A percentile compares a stretch with the other conserved stretches of the same genome.
These are phyloP conservation scores for Lasioglossum albipes DNA, from an alignment of 1,140 invertebrate genomes.

Conservation along the genomic window DNA sequence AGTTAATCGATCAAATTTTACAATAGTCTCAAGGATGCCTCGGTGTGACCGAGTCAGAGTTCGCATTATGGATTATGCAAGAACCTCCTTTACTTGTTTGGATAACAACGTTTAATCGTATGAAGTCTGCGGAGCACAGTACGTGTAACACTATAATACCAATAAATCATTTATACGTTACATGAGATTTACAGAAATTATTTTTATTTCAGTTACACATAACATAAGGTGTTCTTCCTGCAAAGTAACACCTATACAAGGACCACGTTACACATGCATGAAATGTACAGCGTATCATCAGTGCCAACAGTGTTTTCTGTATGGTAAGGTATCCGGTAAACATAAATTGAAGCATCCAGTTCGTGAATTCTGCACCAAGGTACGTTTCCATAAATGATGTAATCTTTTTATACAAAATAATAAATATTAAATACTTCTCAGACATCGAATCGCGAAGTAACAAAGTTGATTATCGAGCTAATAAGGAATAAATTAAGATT, in stretches of 20 bases:
- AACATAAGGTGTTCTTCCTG: constrained; percentile 82
- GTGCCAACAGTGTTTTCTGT: constrained; percentile 90
- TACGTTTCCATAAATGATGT: constrained; percentile 52
- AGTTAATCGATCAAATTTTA: constrained; percentile 18
- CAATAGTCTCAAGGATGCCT: constrained; percentile 78
- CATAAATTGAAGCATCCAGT: constrained; percentile 89
- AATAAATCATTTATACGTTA: constrained; percentile 3
- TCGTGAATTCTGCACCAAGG: constrained; percentile 88
- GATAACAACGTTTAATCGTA: constrained; percentile 83
- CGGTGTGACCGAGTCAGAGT: constrained; percentile 81
- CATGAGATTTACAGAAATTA: constrained; percentile 11
- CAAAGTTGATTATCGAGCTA: constrained; percentile 79
- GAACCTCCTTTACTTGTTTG: constrained; percentile 83
- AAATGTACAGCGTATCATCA: constrained; percentile 89
- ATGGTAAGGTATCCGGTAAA: constrained; percentile 84
- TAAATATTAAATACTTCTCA: constrained; percentile 64
- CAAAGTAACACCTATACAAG: constrained; percentile 80
- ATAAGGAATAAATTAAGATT: constrained; percentile 78
- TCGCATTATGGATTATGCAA: constrained; percentile 81
- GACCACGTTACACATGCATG: constrained; percentile 86
- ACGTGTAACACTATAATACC: constrained; percentile 36
- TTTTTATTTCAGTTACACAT: constrained; percentile 79
- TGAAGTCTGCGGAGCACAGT: constrained; percentile 82
- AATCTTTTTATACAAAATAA: constrained; percentile 37
- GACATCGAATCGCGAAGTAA: constrained; percentile 79